Evolutionary conservation across 1,140 invertebrate species (phyloP), one percentile per base, ranked within the genome.

Genomic region (Acromyrmex echinatior): DNA sequence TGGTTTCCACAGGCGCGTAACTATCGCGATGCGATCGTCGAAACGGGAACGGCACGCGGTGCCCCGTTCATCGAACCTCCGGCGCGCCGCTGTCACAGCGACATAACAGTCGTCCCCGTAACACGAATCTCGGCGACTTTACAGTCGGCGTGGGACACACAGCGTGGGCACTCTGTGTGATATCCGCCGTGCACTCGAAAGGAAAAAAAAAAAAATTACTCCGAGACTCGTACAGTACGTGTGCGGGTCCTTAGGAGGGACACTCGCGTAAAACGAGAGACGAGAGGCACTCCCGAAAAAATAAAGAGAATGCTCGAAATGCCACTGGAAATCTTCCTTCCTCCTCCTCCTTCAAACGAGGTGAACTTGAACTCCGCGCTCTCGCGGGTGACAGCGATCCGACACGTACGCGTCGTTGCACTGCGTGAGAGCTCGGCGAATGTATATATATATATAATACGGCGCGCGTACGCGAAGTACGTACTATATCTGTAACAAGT

Each of bases 31-130:
- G 86, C 63, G 63, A 73, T 81, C 51, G 51, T 31, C 60, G 81
- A 74, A 88, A 90, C 88, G 79, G 88, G 84, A 63, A 71, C 65
- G 56, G 79, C 87, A 87, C 80, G 31, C 51, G 21, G 49, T 76
- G 76, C 62, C 60, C 87, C 87, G 89, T 90, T 90, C 88, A 80
- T 90, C 89, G 88, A 90, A 90, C 86, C 73, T 60, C 28, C 80
- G 16, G 28, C 39, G 76, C 45, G 53, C 53, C 35, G 58, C 68
- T 62, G 80, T 84, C 80, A 84, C 80, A 21, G 49, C 28, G 53
- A 70, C 49, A 49, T 62, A 84, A 84, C 80, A 84, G 68, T 60
- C 80, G 80, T 62, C 80, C 78, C 31, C 65, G 31, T 81, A 81
- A 81, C 78, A 81, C 78, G 78, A 71, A 81, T 81, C 28, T 81